Conservation (phyloP, 1,140 invertebrate genomes). For the Diachasmimorpha longicaudata region DNA sequence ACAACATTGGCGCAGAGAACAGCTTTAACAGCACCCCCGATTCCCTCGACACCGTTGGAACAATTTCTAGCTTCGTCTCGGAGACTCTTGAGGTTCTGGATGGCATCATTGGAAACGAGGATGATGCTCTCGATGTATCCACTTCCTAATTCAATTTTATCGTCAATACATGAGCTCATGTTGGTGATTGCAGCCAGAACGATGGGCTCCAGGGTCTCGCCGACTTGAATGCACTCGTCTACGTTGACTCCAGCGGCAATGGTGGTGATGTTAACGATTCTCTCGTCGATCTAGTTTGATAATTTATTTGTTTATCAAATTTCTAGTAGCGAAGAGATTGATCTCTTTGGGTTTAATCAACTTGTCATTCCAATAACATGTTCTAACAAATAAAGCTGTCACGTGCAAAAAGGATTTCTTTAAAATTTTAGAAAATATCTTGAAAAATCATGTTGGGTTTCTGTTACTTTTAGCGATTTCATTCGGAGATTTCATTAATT, state of each 20-base stretch:
- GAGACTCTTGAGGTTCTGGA: constrained; percentile 16
- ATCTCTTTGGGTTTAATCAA: no score
- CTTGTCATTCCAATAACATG: no score
- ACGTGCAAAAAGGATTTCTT: no score
- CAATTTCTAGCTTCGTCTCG: constrained; percentile 34
- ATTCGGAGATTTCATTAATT: not conserved
- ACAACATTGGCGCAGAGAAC: constrained; percentile 39
- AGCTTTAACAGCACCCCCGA: constrained; percentile 22
- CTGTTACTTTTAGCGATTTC: no score
- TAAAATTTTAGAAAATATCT: no score
- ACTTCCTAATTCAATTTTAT: constrained; percentile 29
- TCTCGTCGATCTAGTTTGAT: constrained; percentile 5
- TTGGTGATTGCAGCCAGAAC: constrained; percentile 25
- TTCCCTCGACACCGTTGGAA: constrained; percentile 27
- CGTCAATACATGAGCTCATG: constrained; percentile 32
- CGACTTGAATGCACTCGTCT: constrained; percentile 25
- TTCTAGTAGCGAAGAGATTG: no score
- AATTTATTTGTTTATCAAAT: no score
- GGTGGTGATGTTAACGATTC: constrained; percentile 3
- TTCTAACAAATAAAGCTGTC: no score
- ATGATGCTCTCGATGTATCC: constrained; percentile 34
- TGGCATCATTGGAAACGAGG: constrained; percentile 11
- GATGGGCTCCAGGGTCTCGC: constrained; percentile 8
- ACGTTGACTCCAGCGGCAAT: constrained; percentile 16
- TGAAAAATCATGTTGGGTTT: no score